Conservation (phyloP, 2,113 vertebrate genomes). For the Clarias magur region DNA sequence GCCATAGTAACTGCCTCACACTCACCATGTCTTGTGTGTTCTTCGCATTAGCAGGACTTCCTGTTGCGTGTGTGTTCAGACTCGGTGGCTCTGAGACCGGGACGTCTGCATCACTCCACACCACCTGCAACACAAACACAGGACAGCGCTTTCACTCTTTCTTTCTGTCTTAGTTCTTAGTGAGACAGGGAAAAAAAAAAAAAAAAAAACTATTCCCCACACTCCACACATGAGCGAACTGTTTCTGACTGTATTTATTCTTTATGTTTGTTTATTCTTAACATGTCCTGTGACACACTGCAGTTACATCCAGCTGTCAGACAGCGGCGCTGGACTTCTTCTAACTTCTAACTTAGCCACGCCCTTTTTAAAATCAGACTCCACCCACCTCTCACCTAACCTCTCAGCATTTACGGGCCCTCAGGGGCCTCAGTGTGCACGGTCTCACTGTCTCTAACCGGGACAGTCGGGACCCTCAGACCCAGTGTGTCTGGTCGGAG, state of each 20-base stretch:
- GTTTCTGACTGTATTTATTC: no score
- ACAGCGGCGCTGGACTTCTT: neutral
- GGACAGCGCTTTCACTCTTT: no score
- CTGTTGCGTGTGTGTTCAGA: slow-evolving; percentile 56
- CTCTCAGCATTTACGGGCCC: neutral
- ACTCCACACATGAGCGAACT: no score
- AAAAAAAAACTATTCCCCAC: no score
- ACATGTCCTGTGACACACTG: no score
- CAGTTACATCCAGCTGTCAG: neutral
- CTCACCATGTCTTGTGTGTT: slow-evolving; percentile 71
- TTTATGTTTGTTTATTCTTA: no score
- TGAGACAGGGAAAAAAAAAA: no score
- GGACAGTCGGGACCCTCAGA: no score
- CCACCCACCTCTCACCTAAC: neutral
- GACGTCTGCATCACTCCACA: slow-evolving; percentile 45
- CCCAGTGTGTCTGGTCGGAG: no score
- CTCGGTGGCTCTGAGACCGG: slow-evolving; percentile 56
- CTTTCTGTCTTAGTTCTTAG: no score
- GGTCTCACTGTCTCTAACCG: neutral
- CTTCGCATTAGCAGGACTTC: slow-evolving; percentile 61
- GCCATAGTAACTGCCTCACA: slow-evolving; percentile 75
- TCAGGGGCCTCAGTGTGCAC: neutral
- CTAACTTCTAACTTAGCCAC: neutral
- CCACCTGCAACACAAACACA: neutral
- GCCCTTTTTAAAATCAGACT: neutral